Evolutionary conservation across 2,888 invertebrate species (phyloP), one percentile per base, ranked within the genome.

Genomic region (Eupithecia vulgata): DNA sequence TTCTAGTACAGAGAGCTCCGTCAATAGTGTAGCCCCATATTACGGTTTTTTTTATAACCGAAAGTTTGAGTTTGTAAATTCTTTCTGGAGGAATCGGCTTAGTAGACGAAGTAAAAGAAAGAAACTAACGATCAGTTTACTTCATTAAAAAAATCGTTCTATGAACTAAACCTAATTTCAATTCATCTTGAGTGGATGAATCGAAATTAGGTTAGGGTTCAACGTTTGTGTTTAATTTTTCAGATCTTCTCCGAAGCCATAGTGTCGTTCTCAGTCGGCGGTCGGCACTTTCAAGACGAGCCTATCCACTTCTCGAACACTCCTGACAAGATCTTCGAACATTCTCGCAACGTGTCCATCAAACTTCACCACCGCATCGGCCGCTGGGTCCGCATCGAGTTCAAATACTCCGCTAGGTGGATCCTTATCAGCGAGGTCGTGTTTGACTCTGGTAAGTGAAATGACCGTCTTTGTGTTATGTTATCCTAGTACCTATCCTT

Each of bases 341-440:
- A 95, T 76, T 96, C 98, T 1, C 95, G 98, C 25, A 97, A 98
- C 91, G 96, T 98, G 66, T 96, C 96, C 85, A 96, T 99, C 83
- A 96, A 97, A 81, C 95, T 98, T 48, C 97, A 97, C 85, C 96
- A 97, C 85, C 95, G 97, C 67, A 96, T 98, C 68, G 98, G 97
- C 37, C 95, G 96, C 84, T 98, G 96, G 94, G 97, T 98, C 75
- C 97, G 97, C 85, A 92, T 97, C 80, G 95, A 97, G 82, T 95
- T 98, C 69, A 95, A 95, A 80, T 98, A 98, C 88, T 97, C 97
- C 5, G 95, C 97, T 21, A 95, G 96, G 71, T 98, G 98, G 98
- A 96, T 98, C 81, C 96, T 98, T 92, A 95, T 99, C 85, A 98
- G 98, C 90, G 98, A 99, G 92, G 95, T 98, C 78, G 96, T 97